Evolutionary conservation across 2,888 invertebrate genomes (phyloP).

Genomic region (Coenonympha glycerion): DNA sequence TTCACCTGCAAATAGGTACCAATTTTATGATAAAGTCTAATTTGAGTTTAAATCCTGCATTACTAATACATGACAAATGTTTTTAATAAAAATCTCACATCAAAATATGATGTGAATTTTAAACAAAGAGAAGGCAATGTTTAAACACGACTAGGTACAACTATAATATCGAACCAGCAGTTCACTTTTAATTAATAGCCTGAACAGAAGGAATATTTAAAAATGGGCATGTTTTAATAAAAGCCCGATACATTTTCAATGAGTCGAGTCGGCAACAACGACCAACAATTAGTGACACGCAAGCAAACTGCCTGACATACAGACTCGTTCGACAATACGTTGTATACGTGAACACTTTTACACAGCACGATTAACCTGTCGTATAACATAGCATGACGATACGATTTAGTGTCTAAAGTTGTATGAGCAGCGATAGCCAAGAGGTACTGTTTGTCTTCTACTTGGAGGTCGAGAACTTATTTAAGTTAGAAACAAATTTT

Average conservation of each 20-base stretch:
- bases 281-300: constrained; percentile 42
- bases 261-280: constrained; percentile 26
- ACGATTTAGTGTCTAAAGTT: not conserved
- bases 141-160: constrained; percentile 38
- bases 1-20: no score
- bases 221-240: constrained; percentile 26
- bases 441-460: no score
- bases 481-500: no score
- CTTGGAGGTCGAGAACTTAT: no score
- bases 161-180: not conserved
- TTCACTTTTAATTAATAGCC: constrained; percentile 11
- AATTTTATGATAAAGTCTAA: no score
- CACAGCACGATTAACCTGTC: not conserved
- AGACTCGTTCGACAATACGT: constrained; percentile 28
- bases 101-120: no score
- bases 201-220: constrained; percentile 8
- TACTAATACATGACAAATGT: no score
- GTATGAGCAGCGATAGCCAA: no score
- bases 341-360: constrained; percentile 15
- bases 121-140: not conserved
- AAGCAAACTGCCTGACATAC: constrained; percentile 34
- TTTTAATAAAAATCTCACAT: no score
- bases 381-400: not conserved
- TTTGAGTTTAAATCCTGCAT: no score
- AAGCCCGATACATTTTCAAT: constrained; percentile 37